Conservation (phyloP, 92 coral and sea anemone species). For the Metridium senile region DNA sequence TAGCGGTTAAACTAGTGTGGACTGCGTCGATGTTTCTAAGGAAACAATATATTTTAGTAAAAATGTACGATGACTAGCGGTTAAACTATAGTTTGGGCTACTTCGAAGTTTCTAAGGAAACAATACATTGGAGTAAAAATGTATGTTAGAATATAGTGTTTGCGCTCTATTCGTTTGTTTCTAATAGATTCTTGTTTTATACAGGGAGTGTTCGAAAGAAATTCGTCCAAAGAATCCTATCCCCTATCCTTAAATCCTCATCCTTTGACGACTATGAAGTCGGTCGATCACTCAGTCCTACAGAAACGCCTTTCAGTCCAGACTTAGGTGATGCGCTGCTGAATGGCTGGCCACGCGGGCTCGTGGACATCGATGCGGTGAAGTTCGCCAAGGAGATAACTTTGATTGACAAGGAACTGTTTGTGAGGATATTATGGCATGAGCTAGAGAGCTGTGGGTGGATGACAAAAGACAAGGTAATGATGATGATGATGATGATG, state of each 20-base stretch:
- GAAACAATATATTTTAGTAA: not conserved
- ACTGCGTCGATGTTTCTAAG: not conserved
- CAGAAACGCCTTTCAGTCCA: conserved; percentile 66
- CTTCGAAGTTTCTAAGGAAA: too few relatives aligned
- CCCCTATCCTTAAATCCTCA: conserved; percentile 89
- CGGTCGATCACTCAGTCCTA: conserved; percentile 73
- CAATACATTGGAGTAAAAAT: too few relatives aligned
- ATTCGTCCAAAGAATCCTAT: conserved; percentile 87
- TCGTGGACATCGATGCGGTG: conserved; percentile 82
- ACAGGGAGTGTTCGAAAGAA: conserved; percentile 86
- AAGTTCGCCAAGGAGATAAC: conserved; percentile 91
- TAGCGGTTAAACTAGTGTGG: too few relatives aligned
- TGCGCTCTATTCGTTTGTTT: too few relatives aligned
- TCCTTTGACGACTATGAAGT: conserved; percentile 72
- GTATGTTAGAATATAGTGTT: too few relatives aligned
- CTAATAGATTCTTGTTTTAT: too few relatives aligned
- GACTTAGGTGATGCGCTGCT: conserved; percentile 47
- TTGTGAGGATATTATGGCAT: conserved; percentile 92
- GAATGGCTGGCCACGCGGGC: conserved; percentile 74
- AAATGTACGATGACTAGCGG: not conserved
- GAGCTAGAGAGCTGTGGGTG: conserved; percentile 97
- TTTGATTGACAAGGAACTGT: conserved; percentile 93
- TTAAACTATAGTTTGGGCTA: not conserved
- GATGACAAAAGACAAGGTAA: conserved; percentile 99
- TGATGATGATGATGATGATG: not conserved